These are phyloP conservation scores for Meloidogyne floridensis DNA, from an alignment of 1,140 invertebrate genomes.

Conservation along the genomic window DNA sequence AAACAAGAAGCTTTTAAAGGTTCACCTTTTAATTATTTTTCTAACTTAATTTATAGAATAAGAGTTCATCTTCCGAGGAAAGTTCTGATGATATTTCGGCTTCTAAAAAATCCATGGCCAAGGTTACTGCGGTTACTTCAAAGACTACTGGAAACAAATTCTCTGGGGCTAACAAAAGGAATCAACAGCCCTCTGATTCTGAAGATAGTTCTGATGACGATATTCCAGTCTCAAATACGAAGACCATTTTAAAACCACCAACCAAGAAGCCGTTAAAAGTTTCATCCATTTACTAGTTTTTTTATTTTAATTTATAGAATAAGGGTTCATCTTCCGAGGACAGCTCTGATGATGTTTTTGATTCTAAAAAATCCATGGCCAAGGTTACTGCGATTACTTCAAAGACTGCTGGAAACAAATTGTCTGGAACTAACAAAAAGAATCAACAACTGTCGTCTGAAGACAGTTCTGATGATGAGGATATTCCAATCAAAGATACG, in stretches of 20 bases:
- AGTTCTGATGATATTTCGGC: background rate
- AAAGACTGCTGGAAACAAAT: background rate
- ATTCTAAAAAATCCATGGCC: background rate
- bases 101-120: background rate
- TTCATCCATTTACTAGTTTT: background rate
- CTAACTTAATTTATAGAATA: background rate
- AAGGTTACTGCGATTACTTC: background rate
- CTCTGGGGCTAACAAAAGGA: too few relatives aligned
- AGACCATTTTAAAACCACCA: background rate
- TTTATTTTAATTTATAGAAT: background rate
- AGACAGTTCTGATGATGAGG: too few relatives aligned
- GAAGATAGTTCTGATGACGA: slow-evolving; percentile 11
- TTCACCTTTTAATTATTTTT: background rate
- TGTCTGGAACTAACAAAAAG: too few relatives aligned
- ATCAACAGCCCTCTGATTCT: background rate
- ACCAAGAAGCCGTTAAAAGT: background rate
- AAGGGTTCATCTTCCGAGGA: background rate
- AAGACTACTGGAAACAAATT: too few relatives aligned
- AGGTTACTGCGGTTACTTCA: background rate
- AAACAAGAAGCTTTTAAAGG: background rate
- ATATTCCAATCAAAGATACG: background rate
- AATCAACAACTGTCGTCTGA: too few relatives aligned
- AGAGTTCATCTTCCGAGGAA: too few relatives aligned
- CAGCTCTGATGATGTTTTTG: background rate
- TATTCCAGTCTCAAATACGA: background rate